Percentiles rank a stretch among this genome's conserved stretches.
phyloP scores from a whole-genome alignment of 2,888 invertebrate genomes.

The Carabus problematicus region DNA sequence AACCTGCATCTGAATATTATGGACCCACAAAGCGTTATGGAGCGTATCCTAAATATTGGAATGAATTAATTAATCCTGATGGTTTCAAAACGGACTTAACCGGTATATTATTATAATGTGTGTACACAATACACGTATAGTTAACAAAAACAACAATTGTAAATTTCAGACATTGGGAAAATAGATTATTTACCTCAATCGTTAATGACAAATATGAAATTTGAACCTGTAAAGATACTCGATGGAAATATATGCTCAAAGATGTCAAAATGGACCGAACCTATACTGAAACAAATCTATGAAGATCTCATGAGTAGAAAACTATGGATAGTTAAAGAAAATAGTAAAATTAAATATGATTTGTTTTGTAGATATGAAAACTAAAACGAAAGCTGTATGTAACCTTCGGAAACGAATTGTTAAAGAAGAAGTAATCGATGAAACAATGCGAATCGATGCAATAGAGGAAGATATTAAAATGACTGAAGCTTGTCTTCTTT shows the following conservation, averaged over 20 bases:
- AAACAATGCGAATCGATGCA: slow-evolving; percentile 53
- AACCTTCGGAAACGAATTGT: slow-evolving; percentile 50
- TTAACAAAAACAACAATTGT: slow-evolving; percentile 49
- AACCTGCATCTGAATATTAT: slow-evolving; percentile 69
- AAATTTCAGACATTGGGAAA: slow-evolving; percentile 61
- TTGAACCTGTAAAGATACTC: slow-evolving; percentile 58
- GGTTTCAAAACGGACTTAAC: slow-evolving; percentile 3
- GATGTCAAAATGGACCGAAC: slow-evolving; percentile 71
- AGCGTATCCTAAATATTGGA: slow-evolving; percentile 69
- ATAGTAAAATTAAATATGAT: slow-evolving; percentile 12
- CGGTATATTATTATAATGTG: slow-evolving; percentile 3
- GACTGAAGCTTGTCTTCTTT: slow-evolving; percentile 65
- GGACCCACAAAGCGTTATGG: slow-evolving; percentile 71
- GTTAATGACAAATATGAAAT: slow-evolving; percentile 59
- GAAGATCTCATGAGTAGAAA: slow-evolving; percentile 65
- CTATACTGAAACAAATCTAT: slow-evolving; percentile 66
- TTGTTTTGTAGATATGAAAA: slow-evolving; percentile 44
- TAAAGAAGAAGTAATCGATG: slow-evolving; percentile 45
- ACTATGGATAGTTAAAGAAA: slow-evolving; percentile 1
- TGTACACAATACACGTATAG: neutral
- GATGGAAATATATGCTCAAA: slow-evolving; percentile 63
- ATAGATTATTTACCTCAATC: slow-evolving; percentile 62
- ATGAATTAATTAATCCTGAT: slow-evolving; percentile 59
- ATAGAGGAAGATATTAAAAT: slow-evolving; percentile 57
- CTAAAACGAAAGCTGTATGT: slow-evolving; percentile 45